These are phyloP conservation scores for Hyppa rectilinea DNA, from an alignment of 2,888 invertebrate species.

Conservation along the genomic window DNA sequence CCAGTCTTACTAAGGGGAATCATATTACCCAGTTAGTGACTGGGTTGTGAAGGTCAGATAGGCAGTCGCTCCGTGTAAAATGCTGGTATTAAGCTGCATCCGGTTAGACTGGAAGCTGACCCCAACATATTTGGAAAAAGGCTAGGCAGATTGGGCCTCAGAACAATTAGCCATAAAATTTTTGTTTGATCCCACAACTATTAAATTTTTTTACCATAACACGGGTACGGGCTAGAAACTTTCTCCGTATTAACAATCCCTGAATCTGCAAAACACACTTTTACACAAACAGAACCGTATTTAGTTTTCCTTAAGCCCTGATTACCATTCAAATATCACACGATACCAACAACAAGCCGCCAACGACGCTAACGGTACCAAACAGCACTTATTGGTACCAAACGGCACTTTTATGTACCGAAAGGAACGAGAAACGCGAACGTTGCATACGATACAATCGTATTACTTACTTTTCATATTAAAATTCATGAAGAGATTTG, in stretches of 20 bases:
- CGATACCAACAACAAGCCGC: conserved; percentile 11
- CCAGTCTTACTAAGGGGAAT: too few species aligned
- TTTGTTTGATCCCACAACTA: too few species aligned
- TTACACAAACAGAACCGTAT: not conserved
- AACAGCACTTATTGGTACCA: conserved; percentile 33
- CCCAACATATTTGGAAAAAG: too few species aligned
- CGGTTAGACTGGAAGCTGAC: too few species aligned
- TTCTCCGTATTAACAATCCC: not conserved
- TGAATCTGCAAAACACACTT: too few species aligned
- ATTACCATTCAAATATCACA: conserved; percentile 49
- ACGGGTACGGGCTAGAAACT: not conserved
- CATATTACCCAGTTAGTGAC: too few species aligned
- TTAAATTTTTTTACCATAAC: too few species aligned
- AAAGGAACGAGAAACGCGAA: not conserved
- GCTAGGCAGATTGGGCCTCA: too few species aligned
- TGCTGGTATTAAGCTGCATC: too few species aligned
- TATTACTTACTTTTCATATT: conserved; percentile 42
- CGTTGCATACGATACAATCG: conserved; percentile 6
- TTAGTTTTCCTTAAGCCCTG: conserved; percentile 11
- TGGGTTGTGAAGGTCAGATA: too few species aligned
- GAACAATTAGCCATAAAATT: too few species aligned
- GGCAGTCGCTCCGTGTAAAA: too few species aligned
- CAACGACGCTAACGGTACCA: conserved; percentile 26
- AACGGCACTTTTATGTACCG: conserved; percentile 23
- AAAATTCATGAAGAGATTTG: conserved; percentile 64